These are phyloP conservation scores for Ochlodes sylvanus DNA, from an alignment of 2,888 invertebrate genomes.

Conservation along the genomic window DNA sequence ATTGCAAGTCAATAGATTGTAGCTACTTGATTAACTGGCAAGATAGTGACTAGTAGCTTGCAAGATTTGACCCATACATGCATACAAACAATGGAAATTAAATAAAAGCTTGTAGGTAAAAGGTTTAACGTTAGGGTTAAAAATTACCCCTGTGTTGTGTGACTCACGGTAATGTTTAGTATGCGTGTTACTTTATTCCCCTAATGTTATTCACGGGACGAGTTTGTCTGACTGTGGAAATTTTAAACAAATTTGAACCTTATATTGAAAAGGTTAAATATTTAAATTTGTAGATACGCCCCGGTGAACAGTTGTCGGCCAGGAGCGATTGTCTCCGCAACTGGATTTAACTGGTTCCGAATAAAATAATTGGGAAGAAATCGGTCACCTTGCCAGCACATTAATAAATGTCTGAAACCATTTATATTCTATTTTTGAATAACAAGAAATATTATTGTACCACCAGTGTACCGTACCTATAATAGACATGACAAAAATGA, in stretches of 20 bases:
- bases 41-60: no score
- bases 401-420: constrained; percentile 14
- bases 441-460: no score
- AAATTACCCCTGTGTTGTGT: constrained; percentile 33
- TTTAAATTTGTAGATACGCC: constrained; percentile 35
- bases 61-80: no score
- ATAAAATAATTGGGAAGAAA: constrained; percentile 49
- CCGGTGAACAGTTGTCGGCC: constrained; percentile 36
- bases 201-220: constrained; percentile 44
- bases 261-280: constrained; percentile 43
- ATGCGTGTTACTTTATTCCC: constrained; percentile 47
- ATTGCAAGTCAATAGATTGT: no score
- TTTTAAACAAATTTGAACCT: constrained; percentile 47
- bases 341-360: constrained; percentile 52
- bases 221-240: constrained; percentile 30
- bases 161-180: constrained; percentile 41
- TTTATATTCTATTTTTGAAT: not conserved
- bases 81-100: no score
- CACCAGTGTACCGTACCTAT: no score
- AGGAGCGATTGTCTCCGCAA: constrained; percentile 42
- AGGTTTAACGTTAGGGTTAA: not conserved
- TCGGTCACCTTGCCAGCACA: constrained; percentile 40
- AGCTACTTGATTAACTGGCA: no score
- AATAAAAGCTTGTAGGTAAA: no score
- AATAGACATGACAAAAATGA: no score